Percentiles rank a stretch among this genome's conserved stretches.
These are phyloP conservation scores for Paraescarpia echinospica DNA, from an alignment of 1,140 invertebrate genomes.

Conservation along the genomic window DNA sequence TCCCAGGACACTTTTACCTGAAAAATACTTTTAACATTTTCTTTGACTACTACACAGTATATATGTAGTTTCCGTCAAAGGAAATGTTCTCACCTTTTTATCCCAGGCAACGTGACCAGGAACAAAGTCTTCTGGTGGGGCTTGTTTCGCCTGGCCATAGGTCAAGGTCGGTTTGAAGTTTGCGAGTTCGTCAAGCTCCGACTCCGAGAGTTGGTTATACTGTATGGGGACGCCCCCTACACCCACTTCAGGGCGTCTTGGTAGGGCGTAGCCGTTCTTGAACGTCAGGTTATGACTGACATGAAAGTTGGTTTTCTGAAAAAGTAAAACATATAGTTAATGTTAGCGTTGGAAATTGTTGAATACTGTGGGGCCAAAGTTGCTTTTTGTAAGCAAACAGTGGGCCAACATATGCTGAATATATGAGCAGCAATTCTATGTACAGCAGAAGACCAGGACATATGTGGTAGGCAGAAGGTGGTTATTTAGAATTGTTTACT, in stretches of 20 bases:
- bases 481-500: too few relatives aligned
- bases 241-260: slow-evolving; percentile 62
- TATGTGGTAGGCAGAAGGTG: too few relatives aligned
- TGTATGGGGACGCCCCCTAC: slow-evolving; percentile 61
- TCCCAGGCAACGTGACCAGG: slow-evolving; percentile 76
- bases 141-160: slow-evolving; percentile 70
- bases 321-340: slow-evolving; percentile 18
- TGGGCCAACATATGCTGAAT: too few relatives aligned
- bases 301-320: slow-evolving; percentile 67
- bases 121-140: slow-evolving; percentile 66
- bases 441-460: too few relatives aligned
- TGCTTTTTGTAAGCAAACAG: too few relatives aligned
- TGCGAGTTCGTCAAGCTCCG: slow-evolving; percentile 55
- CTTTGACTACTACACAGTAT: too few relatives aligned
- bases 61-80: background rate
- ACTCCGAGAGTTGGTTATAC: slow-evolving; percentile 61
- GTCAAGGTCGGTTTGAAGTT: slow-evolving; percentile 76
- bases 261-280: slow-evolving; percentile 70
- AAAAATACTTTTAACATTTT: background rate
- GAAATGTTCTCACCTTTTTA: slow-evolving; percentile 64
- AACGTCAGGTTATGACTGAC: slow-evolving; percentile 68
- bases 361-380: too few relatives aligned
- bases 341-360: too few relatives aligned
- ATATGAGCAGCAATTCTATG: too few relatives aligned
- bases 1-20: too few relatives aligned